Percentiles rank a stretch among this genome's conserved stretches.
Conservation (phyloP, 2,113 vertebrate genomes). For the Catharus bicknelli region DNA sequence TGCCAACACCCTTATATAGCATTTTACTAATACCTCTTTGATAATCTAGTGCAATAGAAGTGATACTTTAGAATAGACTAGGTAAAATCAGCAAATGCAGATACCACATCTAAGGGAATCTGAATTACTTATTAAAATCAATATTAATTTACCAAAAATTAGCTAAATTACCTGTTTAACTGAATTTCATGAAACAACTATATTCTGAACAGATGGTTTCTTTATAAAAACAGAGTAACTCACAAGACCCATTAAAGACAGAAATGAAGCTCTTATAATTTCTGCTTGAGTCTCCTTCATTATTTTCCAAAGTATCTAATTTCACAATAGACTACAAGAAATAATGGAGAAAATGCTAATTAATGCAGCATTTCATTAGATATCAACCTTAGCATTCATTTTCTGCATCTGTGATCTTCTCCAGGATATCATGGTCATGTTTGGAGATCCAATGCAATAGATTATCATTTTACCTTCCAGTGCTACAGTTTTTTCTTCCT, state of each 20-base stretch:
- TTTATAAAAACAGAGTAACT: conserved; percentile 37
- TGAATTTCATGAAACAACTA: conserved; percentile 35
- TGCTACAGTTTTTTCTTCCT: conserved; percentile 48
- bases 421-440: conserved; percentile 17
- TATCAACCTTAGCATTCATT: conserved; percentile 39
- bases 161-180: conserved; percentile 39
- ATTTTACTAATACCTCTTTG: conserved; percentile 59
- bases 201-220: conserved; percentile 49
- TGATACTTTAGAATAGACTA: conserved; percentile 58
- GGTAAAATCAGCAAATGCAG: conserved; percentile 66
- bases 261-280: conserved; percentile 40
- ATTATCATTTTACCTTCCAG: conserved; percentile 67
- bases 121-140: conserved; percentile 58
- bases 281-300: conserved; percentile 42
- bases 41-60: conserved; percentile 71
- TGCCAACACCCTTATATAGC: conserved; percentile 64
- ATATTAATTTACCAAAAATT: conserved; percentile 27
- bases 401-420: conserved; percentile 59
- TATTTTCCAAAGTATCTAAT: conserved; percentile 60
- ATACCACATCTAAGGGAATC: conserved; percentile 48
- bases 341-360: conserved; percentile 61
- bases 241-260: conserved; percentile 12
- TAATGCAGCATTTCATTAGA: conserved; percentile 38
- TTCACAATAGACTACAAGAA: conserved; percentile 43
- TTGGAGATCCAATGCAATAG: conserved; percentile 68